phyloP scores from a whole-genome alignment of 2,113 vertebrate genomes.

The Bufo gargarizans region DNA sequence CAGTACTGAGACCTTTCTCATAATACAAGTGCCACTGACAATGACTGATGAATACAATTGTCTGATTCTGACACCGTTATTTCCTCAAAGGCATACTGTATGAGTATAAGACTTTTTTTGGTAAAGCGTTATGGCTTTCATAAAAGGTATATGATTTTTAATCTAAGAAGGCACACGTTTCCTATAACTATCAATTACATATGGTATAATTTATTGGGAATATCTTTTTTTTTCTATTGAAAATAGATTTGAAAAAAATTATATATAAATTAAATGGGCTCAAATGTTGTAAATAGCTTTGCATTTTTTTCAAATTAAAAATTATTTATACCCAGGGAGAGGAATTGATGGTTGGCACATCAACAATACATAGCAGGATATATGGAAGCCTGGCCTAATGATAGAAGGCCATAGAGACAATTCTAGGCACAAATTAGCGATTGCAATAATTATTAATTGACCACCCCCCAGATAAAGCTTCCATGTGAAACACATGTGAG shows the following conservation, averaged over 20 bases:
- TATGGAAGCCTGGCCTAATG: too few relatives aligned
- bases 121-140: not conserved
- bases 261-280: not conserved
- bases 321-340: too few relatives aligned
- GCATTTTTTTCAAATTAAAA: too few relatives aligned
- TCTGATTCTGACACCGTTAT: not conserved
- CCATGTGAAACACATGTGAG: too few relatives aligned
- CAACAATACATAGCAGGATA: too few relatives aligned
- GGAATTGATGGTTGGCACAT: too few relatives aligned
- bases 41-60: constrained; percentile 32
- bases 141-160: not conserved
- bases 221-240: not conserved
- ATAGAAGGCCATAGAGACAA: too few relatives aligned
- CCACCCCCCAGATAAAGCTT: too few relatives aligned
- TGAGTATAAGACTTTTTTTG: not conserved
- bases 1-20: not conserved
- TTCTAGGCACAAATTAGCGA: too few relatives aligned
- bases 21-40: constrained; percentile 23
- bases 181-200: not conserved
- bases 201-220: not conserved
- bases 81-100: not conserved
- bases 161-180: not conserved
- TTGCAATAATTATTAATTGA: too few relatives aligned
- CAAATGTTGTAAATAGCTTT: not conserved
- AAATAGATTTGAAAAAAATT: not conserved